Conservation (phyloP, 2,888 invertebrate species). For the Agrochola lychnidis region DNA sequence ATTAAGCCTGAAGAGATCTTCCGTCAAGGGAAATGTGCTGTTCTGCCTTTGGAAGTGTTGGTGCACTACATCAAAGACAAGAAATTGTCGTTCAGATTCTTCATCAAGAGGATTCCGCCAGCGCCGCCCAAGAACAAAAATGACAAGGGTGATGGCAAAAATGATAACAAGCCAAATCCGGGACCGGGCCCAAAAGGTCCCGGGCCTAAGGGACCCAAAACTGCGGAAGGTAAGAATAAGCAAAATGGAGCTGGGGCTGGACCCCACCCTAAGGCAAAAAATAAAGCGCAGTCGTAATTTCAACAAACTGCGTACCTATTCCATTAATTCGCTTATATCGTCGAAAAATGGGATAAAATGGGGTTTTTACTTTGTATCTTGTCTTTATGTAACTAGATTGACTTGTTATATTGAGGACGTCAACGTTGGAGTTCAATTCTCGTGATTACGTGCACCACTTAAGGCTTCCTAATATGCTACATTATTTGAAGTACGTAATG, state of each 20-base stretch:
- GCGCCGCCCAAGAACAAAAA: slow-evolving; percentile 64
- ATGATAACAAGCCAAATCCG: slow-evolving; percentile 65
- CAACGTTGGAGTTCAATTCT: slow-evolving; percentile 54
- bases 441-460: slow-evolving; percentile 53
- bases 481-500: slow-evolving; percentile 23
- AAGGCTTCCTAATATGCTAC: slow-evolving; percentile 44
- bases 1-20: slow-evolving; percentile 83
- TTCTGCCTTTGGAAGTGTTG: slow-evolving; percentile 79
- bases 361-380: background rate
- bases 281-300: slow-evolving; percentile 48
- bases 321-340: slow-evolving; percentile 4
- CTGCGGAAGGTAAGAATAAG: slow-evolving; percentile 53
- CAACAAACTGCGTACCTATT: slow-evolving; percentile 9
- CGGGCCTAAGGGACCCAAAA: slow-evolving; percentile 57
- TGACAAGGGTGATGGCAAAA: slow-evolving; percentile 66
- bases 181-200: slow-evolving; percentile 70
- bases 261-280: slow-evolving; percentile 45
- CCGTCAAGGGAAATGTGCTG: slow-evolving; percentile 79
- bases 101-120: slow-evolving; percentile 76
- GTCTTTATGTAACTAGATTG: slow-evolving; percentile 48
- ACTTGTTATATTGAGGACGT: slow-evolving; percentile 55
- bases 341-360: slow-evolving; percentile 19
- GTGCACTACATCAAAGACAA: slow-evolving; percentile 79
- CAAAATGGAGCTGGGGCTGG: slow-evolving; percentile 57
- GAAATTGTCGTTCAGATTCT: slow-evolving; percentile 79